Evolutionary conservation across 2,888 invertebrate genomes (phyloP).

Genomic region (Bimastos eiseni): DNA sequence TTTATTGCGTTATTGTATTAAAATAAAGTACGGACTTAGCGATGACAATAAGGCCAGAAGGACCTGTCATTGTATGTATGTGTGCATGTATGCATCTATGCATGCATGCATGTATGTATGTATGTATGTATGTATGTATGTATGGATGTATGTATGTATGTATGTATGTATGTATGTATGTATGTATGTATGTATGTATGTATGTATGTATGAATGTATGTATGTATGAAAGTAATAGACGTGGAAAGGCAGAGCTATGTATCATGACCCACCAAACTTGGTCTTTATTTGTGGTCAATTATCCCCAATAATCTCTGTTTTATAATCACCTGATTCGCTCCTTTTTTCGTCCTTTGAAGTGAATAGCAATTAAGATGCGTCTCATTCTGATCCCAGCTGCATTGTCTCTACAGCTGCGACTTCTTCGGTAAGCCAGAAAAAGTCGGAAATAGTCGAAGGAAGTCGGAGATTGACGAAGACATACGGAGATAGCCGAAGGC

Average conservation of each 20-base stretch:
- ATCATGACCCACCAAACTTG: not conserved
- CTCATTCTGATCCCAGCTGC: not conserved
- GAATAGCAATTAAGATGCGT: not conserved
- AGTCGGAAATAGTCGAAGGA: not conserved
- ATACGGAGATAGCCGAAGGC: no score
- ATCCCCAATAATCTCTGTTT: not conserved
- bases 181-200: conserved; percentile 22
- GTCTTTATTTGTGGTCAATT: not conserved
- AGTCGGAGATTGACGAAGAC: no score
- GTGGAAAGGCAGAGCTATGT: not conserved
- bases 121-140: not conserved
- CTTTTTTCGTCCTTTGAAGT: not conserved
- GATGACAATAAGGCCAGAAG: no score
- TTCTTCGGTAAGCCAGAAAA: not conserved
- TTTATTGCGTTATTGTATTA: no score
- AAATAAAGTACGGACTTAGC: no score
- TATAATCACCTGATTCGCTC: not conserved
- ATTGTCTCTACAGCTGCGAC: not conserved
- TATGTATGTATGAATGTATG: conserved; percentile 17
- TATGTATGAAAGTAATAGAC: not conserved
- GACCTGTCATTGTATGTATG: no score
- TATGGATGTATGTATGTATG: no score
- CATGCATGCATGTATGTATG: no score
- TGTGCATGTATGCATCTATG: no score
- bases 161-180: not conserved